These are phyloP conservation scores for Lithobates sylvaticus DNA, from an alignment of 2,797 vertebrate genomes.

Conservation along the genomic window DNA sequence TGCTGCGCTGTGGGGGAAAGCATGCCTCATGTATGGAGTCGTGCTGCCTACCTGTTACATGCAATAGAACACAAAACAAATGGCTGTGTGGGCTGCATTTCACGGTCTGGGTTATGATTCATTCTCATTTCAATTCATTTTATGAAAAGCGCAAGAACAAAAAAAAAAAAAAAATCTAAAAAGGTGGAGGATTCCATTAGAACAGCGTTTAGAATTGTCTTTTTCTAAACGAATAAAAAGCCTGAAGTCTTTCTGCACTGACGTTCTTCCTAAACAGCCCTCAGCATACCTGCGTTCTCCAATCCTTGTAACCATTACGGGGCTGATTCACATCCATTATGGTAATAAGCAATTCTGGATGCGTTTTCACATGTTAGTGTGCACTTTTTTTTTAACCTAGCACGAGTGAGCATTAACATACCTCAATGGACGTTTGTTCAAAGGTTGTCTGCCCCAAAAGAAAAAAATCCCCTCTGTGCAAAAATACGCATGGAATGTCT, in stretches of 20 bases:
- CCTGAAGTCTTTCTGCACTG: not conserved
- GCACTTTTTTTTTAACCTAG: too few relatives aligned
- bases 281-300: not conserved
- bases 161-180: constrained; percentile 7
- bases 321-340: not conserved
- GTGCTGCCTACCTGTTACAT: constrained; percentile 43
- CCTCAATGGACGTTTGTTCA: not conserved
- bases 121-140: constrained; percentile 38
- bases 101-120: constrained; percentile 33
- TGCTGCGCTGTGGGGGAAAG: constrained; percentile 15
- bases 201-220: not conserved
- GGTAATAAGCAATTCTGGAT: too few relatives aligned
- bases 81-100: constrained; percentile 37
- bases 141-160: constrained; percentile 41
- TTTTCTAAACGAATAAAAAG: not conserved
- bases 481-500: too few relatives aligned
- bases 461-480: too few relatives aligned
- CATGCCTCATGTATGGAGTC: constrained; percentile 37
- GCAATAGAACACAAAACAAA: constrained; percentile 47
- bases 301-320: not conserved
- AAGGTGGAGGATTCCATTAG: not conserved
- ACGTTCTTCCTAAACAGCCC: not conserved
- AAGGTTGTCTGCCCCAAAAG: too few relatives aligned
- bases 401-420: not conserved
- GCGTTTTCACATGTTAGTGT: too few relatives aligned